Conservation (phyloP, 2,113 vertebrate species). For the Chlorodrepanis virens region DNA sequence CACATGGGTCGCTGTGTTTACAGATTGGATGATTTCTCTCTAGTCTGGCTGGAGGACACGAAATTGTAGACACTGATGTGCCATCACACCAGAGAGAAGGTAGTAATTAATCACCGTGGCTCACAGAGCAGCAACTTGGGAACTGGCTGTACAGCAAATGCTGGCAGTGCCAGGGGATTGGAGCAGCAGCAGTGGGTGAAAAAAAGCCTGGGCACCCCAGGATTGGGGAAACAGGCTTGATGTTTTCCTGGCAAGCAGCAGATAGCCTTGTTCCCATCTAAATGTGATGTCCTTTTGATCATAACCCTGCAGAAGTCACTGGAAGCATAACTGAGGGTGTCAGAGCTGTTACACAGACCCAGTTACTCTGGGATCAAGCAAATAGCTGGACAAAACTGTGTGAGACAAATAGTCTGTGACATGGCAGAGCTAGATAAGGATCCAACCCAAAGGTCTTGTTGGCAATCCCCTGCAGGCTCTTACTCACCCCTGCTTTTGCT, state of each 20-base stretch:
- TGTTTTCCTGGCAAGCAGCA: neutral
- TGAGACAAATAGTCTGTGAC: neutral
- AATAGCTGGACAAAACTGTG: neutral
- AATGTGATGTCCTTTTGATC: neutral
- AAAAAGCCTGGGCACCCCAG: neutral
- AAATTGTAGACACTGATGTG: slow-evolving; percentile 6
- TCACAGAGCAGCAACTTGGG: neutral
- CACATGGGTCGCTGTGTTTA: neutral
- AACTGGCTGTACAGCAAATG: neutral
- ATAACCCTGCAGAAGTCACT: neutral
- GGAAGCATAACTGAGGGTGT: neutral
- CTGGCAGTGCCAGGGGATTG: neutral
- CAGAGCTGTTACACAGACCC: neutral
- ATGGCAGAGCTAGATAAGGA: slow-evolving; percentile 2
- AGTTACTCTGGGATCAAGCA: neutral
- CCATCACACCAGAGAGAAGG: slow-evolving; percentile 7
- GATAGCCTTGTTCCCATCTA: neutral
- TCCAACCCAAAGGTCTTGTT: slow-evolving; percentile 10
- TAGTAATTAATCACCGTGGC: slow-evolving; percentile 9
- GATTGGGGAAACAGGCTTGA: neutral
- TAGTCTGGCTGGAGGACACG: neutral
- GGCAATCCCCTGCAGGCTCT: slow-evolving; percentile 29
- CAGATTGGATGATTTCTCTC: neutral
- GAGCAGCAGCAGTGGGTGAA: neutral
- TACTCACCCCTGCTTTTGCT: slow-evolving; percentile 26